These are phyloP conservation scores for Fukomys damarensis DNA, from an alignment of 2,113 vertebrate species.

Conservation along the genomic window DNA sequence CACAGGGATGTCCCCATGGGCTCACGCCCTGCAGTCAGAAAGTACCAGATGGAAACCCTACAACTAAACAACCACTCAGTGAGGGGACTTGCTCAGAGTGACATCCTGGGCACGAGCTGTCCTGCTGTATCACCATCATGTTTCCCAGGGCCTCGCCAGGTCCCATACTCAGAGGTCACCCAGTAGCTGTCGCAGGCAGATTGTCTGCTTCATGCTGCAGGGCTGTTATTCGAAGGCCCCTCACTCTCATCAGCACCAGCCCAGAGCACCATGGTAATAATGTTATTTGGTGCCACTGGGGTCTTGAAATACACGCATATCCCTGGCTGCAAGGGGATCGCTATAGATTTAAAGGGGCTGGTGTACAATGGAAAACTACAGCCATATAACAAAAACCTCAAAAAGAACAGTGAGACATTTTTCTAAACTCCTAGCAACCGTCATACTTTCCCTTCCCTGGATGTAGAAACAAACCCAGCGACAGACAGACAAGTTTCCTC, in stretches of 20 bases:
- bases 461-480: not conserved
- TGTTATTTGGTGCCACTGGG: too few species aligned
- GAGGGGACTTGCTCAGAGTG: too few species aligned
- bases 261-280: not conserved
- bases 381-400: not conserved
- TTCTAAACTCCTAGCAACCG: not conserved
- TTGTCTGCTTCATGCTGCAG: not conserved
- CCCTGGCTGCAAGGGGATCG: too few species aligned
- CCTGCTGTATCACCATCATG: not conserved
- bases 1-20: not conserved
- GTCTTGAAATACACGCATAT: not conserved
- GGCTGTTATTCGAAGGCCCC: not conserved
- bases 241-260: not conserved
- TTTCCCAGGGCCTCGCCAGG: fast-evolving
- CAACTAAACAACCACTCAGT: not conserved
- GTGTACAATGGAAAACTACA: not conserved
- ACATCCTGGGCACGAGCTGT: too few species aligned
- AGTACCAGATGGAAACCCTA: not conserved
- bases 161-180: not conserved
- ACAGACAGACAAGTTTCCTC: not conserved
- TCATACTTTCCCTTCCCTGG: not conserved
- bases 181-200: too few species aligned
- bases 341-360: not conserved
- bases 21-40: not conserved
- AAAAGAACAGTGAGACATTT: not conserved